Conservation (phyloP, 2,113 vertebrate species). For the Anolis carolinensis region DNA sequence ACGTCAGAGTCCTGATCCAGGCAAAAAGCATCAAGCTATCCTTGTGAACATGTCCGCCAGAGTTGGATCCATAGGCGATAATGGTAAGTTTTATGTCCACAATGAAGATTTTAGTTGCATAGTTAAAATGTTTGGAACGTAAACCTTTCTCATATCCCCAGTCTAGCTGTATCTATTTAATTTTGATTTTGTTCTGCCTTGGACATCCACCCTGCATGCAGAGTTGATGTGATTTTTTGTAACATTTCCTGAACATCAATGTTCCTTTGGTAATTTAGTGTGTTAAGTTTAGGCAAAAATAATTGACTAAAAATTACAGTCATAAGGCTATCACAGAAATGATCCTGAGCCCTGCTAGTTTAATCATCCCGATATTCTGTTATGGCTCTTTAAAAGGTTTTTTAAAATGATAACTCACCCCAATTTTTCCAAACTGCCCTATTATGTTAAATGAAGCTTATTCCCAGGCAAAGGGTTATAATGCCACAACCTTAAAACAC, state of each 20-base stretch:
- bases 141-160: not conserved
- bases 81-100: slow-evolving; percentile 51
- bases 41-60: slow-evolving; percentile 74
- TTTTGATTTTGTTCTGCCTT: not conserved
- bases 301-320: not conserved
- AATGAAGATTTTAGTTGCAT: not conserved
- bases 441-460: not conserved
- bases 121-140: not conserved
- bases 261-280: not conserved
- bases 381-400: not conserved
- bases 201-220: not conserved
- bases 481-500: not conserved
- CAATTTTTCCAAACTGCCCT: not conserved
- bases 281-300: not conserved
- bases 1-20: slow-evolving; percentile 58
- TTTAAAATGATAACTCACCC: not conserved
- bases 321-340: not conserved
- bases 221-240: not conserved
- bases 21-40: slow-evolving; percentile 67
- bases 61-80: slow-evolving; percentile 75
- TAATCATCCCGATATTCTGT: not conserved
- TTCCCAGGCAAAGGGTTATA: not conserved
- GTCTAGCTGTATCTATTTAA: not conserved
- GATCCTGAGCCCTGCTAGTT: not conserved
- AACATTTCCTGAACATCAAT: not conserved